Percentiles rank a stretch among this genome's conserved stretches.
Evolutionary conservation across 2,888 invertebrate genomes (phyloP).

Genomic region (Nephrotoma flavescens): DNA sequence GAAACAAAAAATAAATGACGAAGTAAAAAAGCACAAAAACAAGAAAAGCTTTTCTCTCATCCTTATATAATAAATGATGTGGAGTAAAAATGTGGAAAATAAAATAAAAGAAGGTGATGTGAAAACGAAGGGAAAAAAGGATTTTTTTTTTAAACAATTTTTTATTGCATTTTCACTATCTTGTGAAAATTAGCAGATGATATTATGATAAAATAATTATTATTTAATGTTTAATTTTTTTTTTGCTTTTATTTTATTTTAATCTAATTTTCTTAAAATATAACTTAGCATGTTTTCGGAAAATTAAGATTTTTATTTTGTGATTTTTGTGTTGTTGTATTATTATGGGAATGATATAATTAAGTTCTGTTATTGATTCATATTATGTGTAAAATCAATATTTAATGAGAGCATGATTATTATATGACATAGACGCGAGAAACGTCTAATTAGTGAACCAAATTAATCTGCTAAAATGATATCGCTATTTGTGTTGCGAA

Average conservation of each 20-base stretch:
- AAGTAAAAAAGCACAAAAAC: background rate
- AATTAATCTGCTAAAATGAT: background rate
- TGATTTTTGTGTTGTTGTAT: background rate
- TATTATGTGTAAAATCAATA: background rate
- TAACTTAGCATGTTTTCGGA: background rate
- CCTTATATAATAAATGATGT: background rate
- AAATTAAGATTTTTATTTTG: background rate
- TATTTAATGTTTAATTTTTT: background rate
- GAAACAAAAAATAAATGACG: background rate
- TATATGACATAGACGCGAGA: background rate
- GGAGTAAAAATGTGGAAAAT: background rate
- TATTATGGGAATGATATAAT: background rate
- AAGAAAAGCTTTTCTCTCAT: background rate
- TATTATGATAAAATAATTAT: conserved; percentile 3
- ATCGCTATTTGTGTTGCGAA: background rate
- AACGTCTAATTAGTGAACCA: background rate
- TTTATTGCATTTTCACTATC: conserved; percentile 3
- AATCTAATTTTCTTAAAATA: background rate
- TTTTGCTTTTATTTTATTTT: background rate
- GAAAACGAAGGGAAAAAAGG: background rate
- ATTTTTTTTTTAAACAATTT: background rate
- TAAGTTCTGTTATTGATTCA: background rate
- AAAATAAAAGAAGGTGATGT: background rate
- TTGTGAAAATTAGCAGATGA: conserved; percentile 2
- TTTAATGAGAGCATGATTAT: background rate